Base-by-base conservation (phyloP, 2,797 vertebrate genomes). In the Enteromius argenteus region DNA sequence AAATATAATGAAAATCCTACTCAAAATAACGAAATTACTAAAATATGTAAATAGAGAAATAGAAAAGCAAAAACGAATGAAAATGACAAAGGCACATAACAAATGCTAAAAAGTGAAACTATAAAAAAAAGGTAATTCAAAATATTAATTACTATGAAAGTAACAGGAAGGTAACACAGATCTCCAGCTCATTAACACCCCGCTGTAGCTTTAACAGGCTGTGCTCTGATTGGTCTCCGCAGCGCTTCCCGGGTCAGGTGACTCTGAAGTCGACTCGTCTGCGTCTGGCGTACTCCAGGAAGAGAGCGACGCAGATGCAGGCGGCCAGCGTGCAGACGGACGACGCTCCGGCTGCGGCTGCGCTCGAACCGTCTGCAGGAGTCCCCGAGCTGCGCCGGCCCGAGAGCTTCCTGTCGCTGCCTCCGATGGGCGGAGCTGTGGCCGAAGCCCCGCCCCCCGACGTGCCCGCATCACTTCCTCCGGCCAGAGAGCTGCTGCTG, bases 211-310 rank as follows among this genome's bases (percentile, higher is more conserved):
- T 13, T 23, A n/a, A 60, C 60, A 8, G 14, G 19, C 32, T 68
- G 69, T 11, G 58, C 14, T 64, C 19, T 23, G 49, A 60, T 81
- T 37, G 56, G 0, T 3, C 21, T 30, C 69, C 44, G 68, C 23
- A 99, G 97, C 96, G 96, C 14, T 97, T 98, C 84, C 97, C 98
- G 1, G 97, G 98, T 23, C 98, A 99, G 92, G 96, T 99, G 88
- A 96, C 97, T 67, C 95, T 99, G 85, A 99, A 98, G 92, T 98
- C 97, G 87, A 96, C 96, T 71, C 95, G 97, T 51, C 89, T 97
- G 81, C 96, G 95, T 0, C 90, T 96, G 88, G 91, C 93, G 80
- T 95, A 91, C 67, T 77, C 92, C 39, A 93, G 95, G 90, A 96
- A 95, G 92, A 96, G 89, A 9, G 67, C 91, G 83, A 92, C 94